Conservation (phyloP, 1,140 invertebrate species). For the Heliconius nattereri region DNA sequence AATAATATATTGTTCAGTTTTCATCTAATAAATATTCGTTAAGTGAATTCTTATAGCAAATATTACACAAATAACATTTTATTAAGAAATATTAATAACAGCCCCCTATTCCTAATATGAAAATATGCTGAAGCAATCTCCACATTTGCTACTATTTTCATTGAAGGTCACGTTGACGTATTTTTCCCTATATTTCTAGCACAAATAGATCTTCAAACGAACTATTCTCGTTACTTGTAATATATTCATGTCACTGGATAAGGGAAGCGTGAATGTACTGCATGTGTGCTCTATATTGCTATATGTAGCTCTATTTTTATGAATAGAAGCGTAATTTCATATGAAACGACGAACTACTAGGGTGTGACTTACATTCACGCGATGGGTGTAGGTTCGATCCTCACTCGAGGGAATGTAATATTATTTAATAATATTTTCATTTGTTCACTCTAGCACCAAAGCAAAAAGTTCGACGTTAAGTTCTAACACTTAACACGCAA, state of each 20-base stretch:
- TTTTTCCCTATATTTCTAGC: not conserved
- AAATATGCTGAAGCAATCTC: not conserved
- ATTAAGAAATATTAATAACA: not conserved
- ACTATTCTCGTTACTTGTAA: slow-evolving; percentile 19
- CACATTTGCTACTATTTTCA: not conserved
- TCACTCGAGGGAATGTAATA: too few relatives aligned
- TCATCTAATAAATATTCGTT: too few relatives aligned
- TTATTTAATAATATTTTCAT: too few relatives aligned
- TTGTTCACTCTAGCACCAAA: too few relatives aligned
- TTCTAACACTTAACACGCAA: too few relatives aligned
- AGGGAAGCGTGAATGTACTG: slow-evolving; percentile 8
- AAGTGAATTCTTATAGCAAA: too few relatives aligned
- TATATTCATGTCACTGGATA: slow-evolving; percentile 19
- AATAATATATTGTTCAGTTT: too few relatives aligned
- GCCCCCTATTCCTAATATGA: not conserved
- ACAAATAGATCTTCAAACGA: slow-evolving; percentile 7
- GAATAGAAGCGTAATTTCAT: not conserved
- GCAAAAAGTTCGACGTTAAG: too few relatives aligned
- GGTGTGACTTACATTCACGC: too few relatives aligned
- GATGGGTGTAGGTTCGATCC: too few relatives aligned
- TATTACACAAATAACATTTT: too few relatives aligned
- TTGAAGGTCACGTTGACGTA: not conserved
- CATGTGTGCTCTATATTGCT: not conserved
- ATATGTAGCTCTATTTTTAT: not conserved
- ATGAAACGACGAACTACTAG: not conserved